Conservation (phyloP, 2,888 invertebrate genomes). For the Torymus texanus region DNA sequence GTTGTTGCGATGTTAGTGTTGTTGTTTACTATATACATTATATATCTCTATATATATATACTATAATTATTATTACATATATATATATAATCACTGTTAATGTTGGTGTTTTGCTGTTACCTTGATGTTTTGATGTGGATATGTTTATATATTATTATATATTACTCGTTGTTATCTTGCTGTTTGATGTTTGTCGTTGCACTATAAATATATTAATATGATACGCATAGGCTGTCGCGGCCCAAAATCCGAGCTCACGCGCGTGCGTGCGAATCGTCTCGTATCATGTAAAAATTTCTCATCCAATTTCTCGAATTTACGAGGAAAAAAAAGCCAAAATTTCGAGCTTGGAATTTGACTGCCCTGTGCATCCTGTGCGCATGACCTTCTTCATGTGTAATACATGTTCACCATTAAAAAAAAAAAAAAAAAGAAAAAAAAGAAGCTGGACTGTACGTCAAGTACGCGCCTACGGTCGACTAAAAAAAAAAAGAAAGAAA, state of each 20-base stretch:
- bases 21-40: constrained; percentile 67
- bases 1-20: constrained; percentile 74
- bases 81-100: constrained; percentile 67
- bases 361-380: constrained; percentile 46
- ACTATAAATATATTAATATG: constrained; percentile 60
- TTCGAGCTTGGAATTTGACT: constrained; percentile 50
- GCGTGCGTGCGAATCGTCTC: no score
- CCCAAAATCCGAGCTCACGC: constrained; percentile 48
- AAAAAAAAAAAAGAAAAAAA: constrained; percentile 37
- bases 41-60: constrained; percentile 57
- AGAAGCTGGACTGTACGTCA: constrained; percentile 48
- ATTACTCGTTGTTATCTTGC: constrained; percentile 71
- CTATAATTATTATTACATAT: constrained; percentile 27
- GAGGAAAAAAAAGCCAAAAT: not conserved
- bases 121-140: constrained; percentile 74
- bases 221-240: constrained; percentile 49
- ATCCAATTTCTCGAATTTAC: not conserved
- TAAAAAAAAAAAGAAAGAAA: not conserved
- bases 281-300: not conserved
- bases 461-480: constrained; percentile 55
- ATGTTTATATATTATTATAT: constrained; percentile 68
- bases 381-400: constrained; percentile 53
- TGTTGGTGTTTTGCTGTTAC: constrained; percentile 72
- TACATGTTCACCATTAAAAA: constrained; percentile 57
- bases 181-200: constrained; percentile 75